Evolutionary conservation across 1,140 invertebrate genomes (phyloP).

Genomic region (Helicoverpa armigera): DNA sequence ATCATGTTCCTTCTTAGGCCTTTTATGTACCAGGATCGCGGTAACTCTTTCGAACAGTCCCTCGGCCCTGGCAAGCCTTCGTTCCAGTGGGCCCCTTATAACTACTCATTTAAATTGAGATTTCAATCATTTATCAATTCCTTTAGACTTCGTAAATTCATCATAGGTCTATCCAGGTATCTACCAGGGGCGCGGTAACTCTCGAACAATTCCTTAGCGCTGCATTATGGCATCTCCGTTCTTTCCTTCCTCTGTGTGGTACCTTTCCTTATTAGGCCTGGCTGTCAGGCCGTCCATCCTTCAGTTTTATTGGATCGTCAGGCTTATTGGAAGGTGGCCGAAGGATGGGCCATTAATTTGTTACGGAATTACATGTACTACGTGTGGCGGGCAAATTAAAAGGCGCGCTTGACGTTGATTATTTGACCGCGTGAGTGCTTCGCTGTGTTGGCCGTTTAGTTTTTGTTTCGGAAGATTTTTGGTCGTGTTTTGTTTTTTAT

Average conservation of each 20-base stretch:
- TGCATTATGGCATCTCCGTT: no score
- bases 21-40: no score
- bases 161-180: no score
- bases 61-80: no score
- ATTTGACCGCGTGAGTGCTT: constrained; percentile 13
- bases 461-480: constrained; percentile 3
- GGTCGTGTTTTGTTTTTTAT: background rate
- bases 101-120: no score
- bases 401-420: constrained; percentile 34
- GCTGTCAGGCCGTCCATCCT: constrained; percentile 49
- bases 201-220: no score
- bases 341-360: constrained; percentile 56
- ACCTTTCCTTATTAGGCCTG: constrained; percentile 51
- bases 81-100: no score
- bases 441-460: constrained; percentile 27
- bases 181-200: no score
- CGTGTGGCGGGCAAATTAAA: constrained; percentile 26
- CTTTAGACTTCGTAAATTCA: no score
- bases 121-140: no score
- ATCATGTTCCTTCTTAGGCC: no score
- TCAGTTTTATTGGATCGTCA: constrained; percentile 55
- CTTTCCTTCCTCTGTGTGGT: constrained; percentile 8
- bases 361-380: constrained; percentile 48
- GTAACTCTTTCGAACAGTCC: no score
- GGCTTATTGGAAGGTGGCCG: constrained; percentile 53